Base-by-base conservation (phyloP, 2,113 vertebrate genomes). In the Tragelaphus strepsiceros region DNA sequence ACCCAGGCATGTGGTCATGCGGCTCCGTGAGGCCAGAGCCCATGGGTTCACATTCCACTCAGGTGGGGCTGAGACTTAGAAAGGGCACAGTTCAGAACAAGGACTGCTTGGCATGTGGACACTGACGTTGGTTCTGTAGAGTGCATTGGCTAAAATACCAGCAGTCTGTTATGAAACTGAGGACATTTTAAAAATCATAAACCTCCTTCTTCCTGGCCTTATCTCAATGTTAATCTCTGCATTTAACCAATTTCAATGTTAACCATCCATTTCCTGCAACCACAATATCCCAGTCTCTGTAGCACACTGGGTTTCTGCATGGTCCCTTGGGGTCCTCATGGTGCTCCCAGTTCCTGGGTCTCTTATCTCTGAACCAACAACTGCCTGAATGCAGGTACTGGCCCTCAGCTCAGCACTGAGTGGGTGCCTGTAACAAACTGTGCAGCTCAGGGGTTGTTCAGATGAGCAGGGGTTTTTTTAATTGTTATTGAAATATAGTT, bases 321-420 rank as follows among this genome's bases (percentile, higher is more conserved):
- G 0, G 1, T 2, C 32, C 56, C 54, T 15, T 6, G 0, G 26
- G 6, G 35, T n/a, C 32, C 35, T 77, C 22, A 1, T 5, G 1
- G 3, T 3, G 8, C 21, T 10, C 35, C 35, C 49, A 13, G 85
- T 2, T 28, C 16, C 77, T 4, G 10, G 28, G n/a, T 30, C 82
- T n/a, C 35, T 24, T 2, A 17, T 17, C 85, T 17, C 8, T 43
- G 71, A 77, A 2, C 15, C 67, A 13, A 30, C 62, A 12, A 1
- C 0, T 3, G 54, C 19, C 81, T 21, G 39, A 21, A 1, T 4
- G 51, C 26, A 30, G 43, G n/a, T 28, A 14, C 30, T 0, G 7
- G 28, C 19, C 43, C 51, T 71, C 28, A 3, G 6, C 14, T 39
- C 43, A 32, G 84, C 2, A 13, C 24, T 1, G 5, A 1, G 7